Evolutionary conservation across 1,140 invertebrate species (phyloP).

Genomic region (Trachymyrmex septentrionalis): DNA sequence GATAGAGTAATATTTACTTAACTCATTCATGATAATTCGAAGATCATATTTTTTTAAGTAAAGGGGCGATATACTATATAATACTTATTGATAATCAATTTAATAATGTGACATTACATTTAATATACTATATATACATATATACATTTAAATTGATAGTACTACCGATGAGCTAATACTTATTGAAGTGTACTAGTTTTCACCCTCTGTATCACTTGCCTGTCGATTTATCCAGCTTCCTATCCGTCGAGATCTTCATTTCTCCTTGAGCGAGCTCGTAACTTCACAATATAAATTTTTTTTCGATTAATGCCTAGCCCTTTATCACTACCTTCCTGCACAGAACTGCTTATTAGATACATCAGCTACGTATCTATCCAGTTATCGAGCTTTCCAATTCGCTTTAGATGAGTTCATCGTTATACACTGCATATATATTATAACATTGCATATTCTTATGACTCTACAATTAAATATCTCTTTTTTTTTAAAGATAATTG

Average conservation of each 20-base stretch:
- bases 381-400: constrained; percentile 17
- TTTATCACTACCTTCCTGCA: background rate
- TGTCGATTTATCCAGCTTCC: background rate
- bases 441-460: background rate
- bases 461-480: background rate
- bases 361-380: constrained; percentile 4
- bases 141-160: background rate
- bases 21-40: no score
- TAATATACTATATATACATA: background rate
- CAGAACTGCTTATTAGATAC: constrained; percentile 14
- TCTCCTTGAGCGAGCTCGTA: constrained; percentile 18
- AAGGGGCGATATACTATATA: background rate
- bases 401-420: background rate
- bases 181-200: constrained; percentile 16
- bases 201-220: background rate
- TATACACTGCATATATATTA: no score
- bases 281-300: constrained; percentile 28
- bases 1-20: no score
- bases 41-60: no score
- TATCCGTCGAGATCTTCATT: constrained; percentile 20
- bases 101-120: background rate
- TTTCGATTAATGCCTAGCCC: background rate
- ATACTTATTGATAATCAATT: background rate
- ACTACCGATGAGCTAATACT: background rate
- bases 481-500: background rate